Percentiles rank a stretch among this genome's conserved stretches.
phyloP scores from a whole-genome alignment of 1,140 invertebrate genomes.

The Drosophila carrolli region DNA sequence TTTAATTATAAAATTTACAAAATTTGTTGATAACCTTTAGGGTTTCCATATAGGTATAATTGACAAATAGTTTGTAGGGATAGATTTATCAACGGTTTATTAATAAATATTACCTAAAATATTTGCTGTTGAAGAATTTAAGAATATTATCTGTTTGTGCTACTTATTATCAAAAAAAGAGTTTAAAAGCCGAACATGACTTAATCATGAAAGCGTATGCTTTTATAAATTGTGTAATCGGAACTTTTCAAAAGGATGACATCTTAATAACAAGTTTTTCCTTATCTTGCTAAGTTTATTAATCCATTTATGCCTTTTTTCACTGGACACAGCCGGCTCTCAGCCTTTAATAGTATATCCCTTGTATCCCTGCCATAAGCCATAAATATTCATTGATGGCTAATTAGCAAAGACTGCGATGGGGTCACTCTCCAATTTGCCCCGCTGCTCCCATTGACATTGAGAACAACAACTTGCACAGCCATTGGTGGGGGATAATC shows the following conservation, averaged over 20 bases:
- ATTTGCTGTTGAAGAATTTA: no score
- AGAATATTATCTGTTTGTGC: no score
- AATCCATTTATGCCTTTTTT: neutral
- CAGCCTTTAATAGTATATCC: constrained; percentile 5
- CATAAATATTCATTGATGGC: constrained; percentile 74
- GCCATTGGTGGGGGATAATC: constrained; percentile 60
- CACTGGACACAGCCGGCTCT: neutral
- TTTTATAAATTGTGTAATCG: neutral
- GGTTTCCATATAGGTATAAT: no score
- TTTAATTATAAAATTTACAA: no score
- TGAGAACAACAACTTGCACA: constrained; percentile 8
- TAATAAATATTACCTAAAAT: no score
- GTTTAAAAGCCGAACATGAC: neutral
- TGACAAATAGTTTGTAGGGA: no score
- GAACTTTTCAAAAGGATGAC: neutral
- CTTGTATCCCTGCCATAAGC: constrained; percentile 16
- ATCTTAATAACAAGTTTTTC: neutral
- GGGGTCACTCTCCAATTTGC: constrained; percentile 20
- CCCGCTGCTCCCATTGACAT: constrained; percentile 33
- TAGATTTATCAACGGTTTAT: no score
- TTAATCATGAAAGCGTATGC: neutral
- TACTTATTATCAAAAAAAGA: no score
- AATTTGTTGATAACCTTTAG: no score
- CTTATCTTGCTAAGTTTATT: neutral
- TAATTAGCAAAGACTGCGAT: constrained; percentile 50